Evolutionary conservation across 2,113 vertebrate genomes (phyloP), one percentile per base, ranked within the genome.

Genomic region (Vireo altiloquus): DNA sequence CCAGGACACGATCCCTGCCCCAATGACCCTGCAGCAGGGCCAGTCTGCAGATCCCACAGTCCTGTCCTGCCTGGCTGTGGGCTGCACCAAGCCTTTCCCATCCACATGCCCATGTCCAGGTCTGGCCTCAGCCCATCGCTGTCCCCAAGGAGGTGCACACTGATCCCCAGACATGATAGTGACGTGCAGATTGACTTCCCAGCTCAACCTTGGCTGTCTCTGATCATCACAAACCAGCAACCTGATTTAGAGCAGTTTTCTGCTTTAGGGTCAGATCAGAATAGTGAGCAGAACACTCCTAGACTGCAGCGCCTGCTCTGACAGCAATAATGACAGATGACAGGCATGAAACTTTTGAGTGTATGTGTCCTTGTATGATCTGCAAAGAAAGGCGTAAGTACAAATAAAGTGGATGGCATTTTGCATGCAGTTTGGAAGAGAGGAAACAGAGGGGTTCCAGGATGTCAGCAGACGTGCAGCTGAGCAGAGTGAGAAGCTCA

Each of bases 61-160:
- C 31, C 40, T 70, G 31, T 47, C 37, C 16, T 78, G 13, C 50
- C n/a, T 1, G 4, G 28, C 31, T 31, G 7, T 49, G 24, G 28
- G 23, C 21, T 82, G 11, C 52, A 37, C 11, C 0, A 0, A 37
- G 22, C 5, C 47, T 46, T 69, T 49, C 8, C 23, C 30, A 46
- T n/a, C 15, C 30, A 23, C 6, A 13, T 31, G 17, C 9, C 42
- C n/a, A 14, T 6, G 16, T 53, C 28, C 42, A 50, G 17, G 12
- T 61, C 37, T 72, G 42, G 33, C 6, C 15, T 84, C 61, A 50
- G 40, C 24, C n/a, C n/a, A 35, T 22, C 1, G 2, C 39, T 72
- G n/a, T 31, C 39, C 61, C 47, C 24, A 35, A 3, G n/a, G 9
- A 47, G 17, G 21, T 30, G 60, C 33, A 50, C 24, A 19, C 52